Evolutionary conservation across 2,888 invertebrate species (phyloP), one percentile per base, ranked within the genome.

Genomic region (Linhomoeus sp.): DNA sequence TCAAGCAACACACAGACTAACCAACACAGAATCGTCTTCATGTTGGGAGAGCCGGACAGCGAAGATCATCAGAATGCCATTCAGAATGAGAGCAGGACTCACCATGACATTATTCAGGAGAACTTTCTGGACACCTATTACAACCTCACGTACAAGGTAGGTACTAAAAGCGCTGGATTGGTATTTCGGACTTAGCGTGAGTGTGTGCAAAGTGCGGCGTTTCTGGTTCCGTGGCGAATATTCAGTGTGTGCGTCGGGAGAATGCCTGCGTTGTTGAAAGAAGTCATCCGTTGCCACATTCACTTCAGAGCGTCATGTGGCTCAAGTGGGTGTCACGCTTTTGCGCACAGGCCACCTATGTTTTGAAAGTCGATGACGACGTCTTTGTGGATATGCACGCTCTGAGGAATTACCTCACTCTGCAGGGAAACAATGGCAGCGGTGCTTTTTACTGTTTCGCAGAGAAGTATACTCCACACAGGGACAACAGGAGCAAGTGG

Each of bases 351-450:
- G 48, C 48, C n/a, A 15, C 7, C 5, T 50, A 41, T 24, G 35
- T 50, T 12, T 20, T 50, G 15, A 50, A 50, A 49, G 44, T 43
- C 3, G 50, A 50, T 43, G n/a, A n/a, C n/a, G n/a, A n/a, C n/a
- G n/a, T n/a, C n/a, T n/a, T n/a, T n/a, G n/a, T n/a, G n/a, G n/a
- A 49, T 49, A 33, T 48, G 49, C 41, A 50, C 49, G 3, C 42
- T 48, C 22, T 43, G 49, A 2, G 49, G 49, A 22, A 45, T 45
- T 26, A 49, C 49, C 38, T 43, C 43, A 23, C 36, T 52, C n/a
- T n/a, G n/a, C n/a, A n/a, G n/a, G n/a, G n/a, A n/a, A n/a, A n/a
- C n/a, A n/a, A n/a, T n/a, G n/a, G n/a, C n/a, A n/a, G n/a, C n/a
- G n/a, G n/a, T n/a, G n/a, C n/a, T n/a, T n/a, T n/a, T n/a, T n/a